Evolutionary conservation across 2,797 vertebrate species (phyloP).

Genomic region (Uromys caudimaculatus): DNA sequence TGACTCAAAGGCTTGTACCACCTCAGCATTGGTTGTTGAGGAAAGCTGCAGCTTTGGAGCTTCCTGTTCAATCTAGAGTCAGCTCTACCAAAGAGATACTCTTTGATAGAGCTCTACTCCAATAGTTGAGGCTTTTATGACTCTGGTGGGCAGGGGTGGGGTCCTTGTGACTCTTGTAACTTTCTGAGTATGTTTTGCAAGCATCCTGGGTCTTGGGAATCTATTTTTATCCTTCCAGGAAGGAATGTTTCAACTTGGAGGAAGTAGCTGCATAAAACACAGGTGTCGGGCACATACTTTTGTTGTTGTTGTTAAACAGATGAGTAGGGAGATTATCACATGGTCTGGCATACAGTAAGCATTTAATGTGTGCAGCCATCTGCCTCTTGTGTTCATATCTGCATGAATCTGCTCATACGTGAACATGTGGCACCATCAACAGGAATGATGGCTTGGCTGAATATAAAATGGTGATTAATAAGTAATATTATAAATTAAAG

Average conservation of each 20-base stretch:
- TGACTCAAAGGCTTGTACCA: background rate
- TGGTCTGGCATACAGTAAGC: background rate
- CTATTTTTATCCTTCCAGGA: background rate
- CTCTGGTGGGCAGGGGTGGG: background rate
- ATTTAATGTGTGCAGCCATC: background rate
- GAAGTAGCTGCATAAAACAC: background rate
- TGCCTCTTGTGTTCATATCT: background rate
- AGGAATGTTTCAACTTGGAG: background rate
- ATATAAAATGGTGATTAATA: slow-evolving; percentile 37
- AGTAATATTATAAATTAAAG: slow-evolving; percentile 74
- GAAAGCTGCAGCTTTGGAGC: background rate
- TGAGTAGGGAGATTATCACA: background rate
- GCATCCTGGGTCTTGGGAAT: background rate
- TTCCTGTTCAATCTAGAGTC: background rate
- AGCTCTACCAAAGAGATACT: background rate
- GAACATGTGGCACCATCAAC: background rate
- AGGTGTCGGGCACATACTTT: background rate
- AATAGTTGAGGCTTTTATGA: background rate
- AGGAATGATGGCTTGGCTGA: background rate
- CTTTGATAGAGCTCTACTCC: too few species aligned
- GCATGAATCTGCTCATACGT: background rate
- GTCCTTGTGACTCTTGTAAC: background rate
- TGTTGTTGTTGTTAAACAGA: background rate
- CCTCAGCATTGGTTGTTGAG: background rate
- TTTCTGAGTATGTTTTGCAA: background rate